Percentiles rank a stretch among this genome's conserved stretches.
phyloP scores from a whole-genome alignment of 2,113 vertebrate species.

The Vidua chalybeata region DNA sequence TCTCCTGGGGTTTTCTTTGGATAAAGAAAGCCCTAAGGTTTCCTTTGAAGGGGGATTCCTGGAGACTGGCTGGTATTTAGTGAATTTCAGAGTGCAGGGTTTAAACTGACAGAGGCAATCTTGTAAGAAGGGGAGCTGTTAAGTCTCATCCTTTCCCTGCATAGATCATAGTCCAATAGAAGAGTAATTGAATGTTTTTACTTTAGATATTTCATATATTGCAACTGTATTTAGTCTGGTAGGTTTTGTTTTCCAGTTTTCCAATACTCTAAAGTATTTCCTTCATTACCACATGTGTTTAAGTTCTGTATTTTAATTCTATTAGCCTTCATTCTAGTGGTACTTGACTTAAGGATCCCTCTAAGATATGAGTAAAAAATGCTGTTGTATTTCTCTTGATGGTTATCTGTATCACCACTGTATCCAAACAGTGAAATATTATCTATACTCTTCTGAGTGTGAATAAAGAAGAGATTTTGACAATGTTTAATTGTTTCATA shows the following conservation, averaged over 20 bases:
- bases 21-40: not conserved
- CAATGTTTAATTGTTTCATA: not conserved
- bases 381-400: not conserved
- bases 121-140: not conserved
- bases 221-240: not conserved
- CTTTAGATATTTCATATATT: not conserved
- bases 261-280: not conserved
- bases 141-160: not conserved
- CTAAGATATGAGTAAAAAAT: not conserved
- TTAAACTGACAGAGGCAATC: not conserved
- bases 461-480: not conserved
- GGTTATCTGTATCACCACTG: not conserved
- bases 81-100: not conserved
- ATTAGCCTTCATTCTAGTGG: not conserved
- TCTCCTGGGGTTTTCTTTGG: not conserved
- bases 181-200: not conserved
- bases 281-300: not conserved
- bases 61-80: not conserved
- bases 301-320: not conserved
- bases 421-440: not conserved
- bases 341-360: not conserved
- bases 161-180: not conserved
- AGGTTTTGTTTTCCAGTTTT: not conserved
- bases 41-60: slow-evolving; percentile 9
- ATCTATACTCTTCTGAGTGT: not conserved